Evolutionary conservation across 2,888 invertebrate genomes (phyloP).

Genomic region (Parasteatoda lunata): DNA sequence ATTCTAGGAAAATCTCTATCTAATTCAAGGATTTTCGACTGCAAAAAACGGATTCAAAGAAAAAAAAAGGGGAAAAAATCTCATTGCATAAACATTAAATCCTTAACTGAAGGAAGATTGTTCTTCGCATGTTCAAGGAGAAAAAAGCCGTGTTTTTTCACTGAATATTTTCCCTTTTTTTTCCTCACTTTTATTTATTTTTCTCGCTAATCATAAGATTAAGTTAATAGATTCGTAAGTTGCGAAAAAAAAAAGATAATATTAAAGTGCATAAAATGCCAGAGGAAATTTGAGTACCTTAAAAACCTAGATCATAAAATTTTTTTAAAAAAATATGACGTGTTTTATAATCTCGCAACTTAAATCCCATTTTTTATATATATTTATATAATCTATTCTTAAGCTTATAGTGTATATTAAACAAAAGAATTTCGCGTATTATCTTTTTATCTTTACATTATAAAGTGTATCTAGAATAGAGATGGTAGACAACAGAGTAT

Average conservation of each 20-base stretch:
- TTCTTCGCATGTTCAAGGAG: constrained; percentile 10
- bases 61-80: constrained; percentile 27
- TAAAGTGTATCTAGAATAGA: no score
- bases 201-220: constrained; percentile 31
- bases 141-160: background rate
- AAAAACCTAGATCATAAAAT: no score
- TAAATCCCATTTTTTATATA: no score
- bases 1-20: constrained; percentile 43
- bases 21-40: constrained; percentile 39
- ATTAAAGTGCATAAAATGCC: no score
- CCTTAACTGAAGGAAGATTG: constrained; percentile 50
- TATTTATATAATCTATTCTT: no score
- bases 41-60: background rate
- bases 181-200: constrained; percentile 27
- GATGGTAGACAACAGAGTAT: no score
- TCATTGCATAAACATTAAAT: constrained; percentile 65
- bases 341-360: no score
- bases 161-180: background rate
- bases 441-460: no score
- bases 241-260: background rate
- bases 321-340: no score
- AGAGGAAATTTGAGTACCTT: no score
- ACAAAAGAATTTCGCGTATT: no score
- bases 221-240: constrained; percentile 45
- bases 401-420: no score